Evolutionary conservation across 1,140 invertebrate species (phyloP), one percentile per base, ranked within the genome.

Genomic region (Atta texana): DNA sequence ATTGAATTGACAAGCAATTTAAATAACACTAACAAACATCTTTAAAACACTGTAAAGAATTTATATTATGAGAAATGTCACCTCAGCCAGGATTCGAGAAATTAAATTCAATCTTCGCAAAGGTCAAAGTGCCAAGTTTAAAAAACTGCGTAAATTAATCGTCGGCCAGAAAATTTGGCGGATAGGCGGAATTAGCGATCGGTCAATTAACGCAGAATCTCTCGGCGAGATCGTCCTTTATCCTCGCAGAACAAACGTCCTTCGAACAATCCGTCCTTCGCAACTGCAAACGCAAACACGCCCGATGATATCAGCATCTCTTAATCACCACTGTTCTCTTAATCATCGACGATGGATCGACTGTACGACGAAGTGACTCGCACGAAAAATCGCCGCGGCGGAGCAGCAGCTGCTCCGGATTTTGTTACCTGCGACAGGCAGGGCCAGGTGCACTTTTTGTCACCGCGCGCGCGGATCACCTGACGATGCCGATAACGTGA

Each of bases 281-380:
- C 44, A 18, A 34, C 72, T 21, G 49, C 18, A 21, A 16, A 74
- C 8, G 39, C 39, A 44, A 57, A 72, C 80, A 84, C 69, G 24
- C 55, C 69, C 55, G 80, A 84, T 84, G 69, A 84, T 61, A 59
- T 84, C 80, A 75, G 69, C 80, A 31, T 12, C 77, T 81, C 14
- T 80, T 80, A 80, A 69, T 68, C 77, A 76, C 59, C 24, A 4
- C 8, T 14, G 31, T 16, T 24, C 76, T 39, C 61, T 51, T 31
- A 49, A 66, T 80, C 63, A n/a, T 78, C 39, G 3, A 10, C 39
- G 12, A 24, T n/a, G n/a, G n/a, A n/a, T 16, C 49, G 12, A 28
- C 21, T 2, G 18, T 44, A 44, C 61, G 39, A 71, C 68, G 53
- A 82, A 74, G 69, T 84, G 80, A 82, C 80, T 72, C 78, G 6